These are phyloP conservation scores for Sardinella longiceps DNA, from an alignment of 2,797 vertebrate genomes.

Conservation along the genomic window DNA sequence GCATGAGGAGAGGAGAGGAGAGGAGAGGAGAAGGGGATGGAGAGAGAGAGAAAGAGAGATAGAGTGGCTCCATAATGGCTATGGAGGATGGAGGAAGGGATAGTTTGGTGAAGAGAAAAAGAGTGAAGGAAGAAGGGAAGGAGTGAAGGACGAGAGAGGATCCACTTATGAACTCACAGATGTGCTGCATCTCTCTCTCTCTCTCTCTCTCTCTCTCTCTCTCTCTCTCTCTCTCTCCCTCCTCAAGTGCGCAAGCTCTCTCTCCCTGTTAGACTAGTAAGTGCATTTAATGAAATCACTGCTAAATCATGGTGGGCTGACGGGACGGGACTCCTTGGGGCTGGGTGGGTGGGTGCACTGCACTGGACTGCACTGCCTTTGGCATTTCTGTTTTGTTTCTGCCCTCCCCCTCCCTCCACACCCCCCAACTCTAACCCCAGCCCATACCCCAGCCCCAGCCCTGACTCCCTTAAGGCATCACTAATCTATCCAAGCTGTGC, in stretches of 20 bases:
- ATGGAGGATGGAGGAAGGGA: background rate
- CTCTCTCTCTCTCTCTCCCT: no score
- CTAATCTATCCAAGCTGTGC: constrained; percentile 23
- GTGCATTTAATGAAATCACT: constrained; percentile 7
- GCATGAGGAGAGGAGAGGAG: background rate
- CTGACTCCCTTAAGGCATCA: background rate
- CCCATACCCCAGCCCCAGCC: no score
- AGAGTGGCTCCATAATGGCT: background rate
- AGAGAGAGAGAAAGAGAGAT: background rate
- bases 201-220: background rate
- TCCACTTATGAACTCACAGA: background rate
- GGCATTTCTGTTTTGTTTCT: constrained; percentile 26
- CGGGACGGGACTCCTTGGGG: constrained; percentile 4
- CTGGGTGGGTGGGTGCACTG: background rate
- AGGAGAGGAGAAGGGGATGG: background rate
- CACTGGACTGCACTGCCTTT: background rate
- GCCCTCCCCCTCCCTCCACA: background rate
- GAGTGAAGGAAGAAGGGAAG: background rate
- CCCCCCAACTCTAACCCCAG: no score
- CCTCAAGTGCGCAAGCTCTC: background rate
- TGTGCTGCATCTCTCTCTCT: background rate
- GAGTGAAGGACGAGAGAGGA: constrained; percentile 3
- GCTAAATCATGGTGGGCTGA: constrained; percentile 20
- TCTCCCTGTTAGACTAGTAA: constrained; percentile 11
- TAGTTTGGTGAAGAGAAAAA: background rate